Evolutionary conservation across 2,888 invertebrate species (phyloP).

Genomic region (Habroteleia sp.): DNA sequence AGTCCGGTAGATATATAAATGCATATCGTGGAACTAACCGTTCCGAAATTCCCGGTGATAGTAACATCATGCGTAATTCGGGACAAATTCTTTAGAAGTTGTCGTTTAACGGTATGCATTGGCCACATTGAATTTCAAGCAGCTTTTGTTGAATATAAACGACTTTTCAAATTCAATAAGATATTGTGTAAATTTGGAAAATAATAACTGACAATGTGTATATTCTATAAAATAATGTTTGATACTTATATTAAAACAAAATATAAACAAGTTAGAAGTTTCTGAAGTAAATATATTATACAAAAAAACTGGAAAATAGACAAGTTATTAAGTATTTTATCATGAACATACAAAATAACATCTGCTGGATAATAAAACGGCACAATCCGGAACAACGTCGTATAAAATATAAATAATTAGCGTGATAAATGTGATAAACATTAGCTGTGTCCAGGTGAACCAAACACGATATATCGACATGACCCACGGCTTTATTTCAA

Average conservation of each 20-base stretch:
- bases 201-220: too few species aligned
- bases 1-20: constrained; percentile 35
- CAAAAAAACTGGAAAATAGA: background rate
- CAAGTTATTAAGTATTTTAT: constrained; percentile 41
- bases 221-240: too few species aligned
- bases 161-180: constrained; percentile 12
- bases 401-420: constrained; percentile 78
- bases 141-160: constrained; percentile 24
- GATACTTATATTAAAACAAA: constrained; percentile 20
- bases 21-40: constrained; percentile 11
- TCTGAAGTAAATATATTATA: too few species aligned
- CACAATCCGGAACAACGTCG: constrained; percentile 8
- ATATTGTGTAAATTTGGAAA: background rate
- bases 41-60: constrained; percentile 17
- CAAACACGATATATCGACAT: constrained; percentile 71
- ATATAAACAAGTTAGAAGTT: background rate
- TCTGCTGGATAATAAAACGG: constrained; percentile 60
- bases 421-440: constrained; percentile 70
- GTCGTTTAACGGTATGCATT: constrained; percentile 62
- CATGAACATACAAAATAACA: constrained; percentile 70
- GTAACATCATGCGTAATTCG: constrained; percentile 69
- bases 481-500: constrained; percentile 75
- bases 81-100: constrained; percentile 64
- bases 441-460: constrained; percentile 67
- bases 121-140: constrained; percentile 47